phyloP scores from a whole-genome alignment of 2,113 vertebrate species.

The Saguinus midas region DNA sequence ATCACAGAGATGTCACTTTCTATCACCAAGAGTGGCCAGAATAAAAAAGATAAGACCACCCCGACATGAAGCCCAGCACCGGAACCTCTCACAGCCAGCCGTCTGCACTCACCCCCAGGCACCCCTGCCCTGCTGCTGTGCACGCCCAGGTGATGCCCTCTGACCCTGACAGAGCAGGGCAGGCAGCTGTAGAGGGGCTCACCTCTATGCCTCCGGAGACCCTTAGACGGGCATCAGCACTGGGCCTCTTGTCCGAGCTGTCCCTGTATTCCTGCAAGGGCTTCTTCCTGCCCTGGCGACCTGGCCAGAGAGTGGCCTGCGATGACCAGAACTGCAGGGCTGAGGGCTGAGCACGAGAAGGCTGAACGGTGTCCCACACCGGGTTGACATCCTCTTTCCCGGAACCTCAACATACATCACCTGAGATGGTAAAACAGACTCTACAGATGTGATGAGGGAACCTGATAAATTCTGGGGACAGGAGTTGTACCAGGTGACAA shows the following conservation, averaged over 20 bases:
- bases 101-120: background rate
- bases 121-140: background rate
- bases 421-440: background rate
- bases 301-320: background rate
- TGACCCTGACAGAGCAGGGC: background rate
- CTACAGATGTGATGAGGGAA: background rate
- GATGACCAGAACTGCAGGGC: no score
- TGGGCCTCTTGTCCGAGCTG: background rate
- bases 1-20: background rate
- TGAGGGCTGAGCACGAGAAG: background rate
- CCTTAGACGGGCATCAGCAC: no score
- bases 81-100: background rate
- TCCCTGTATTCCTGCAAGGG: background rate
- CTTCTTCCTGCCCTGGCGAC: background rate
- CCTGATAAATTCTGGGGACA: background rate
- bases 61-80: no score
- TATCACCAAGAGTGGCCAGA: accelerated
- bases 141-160: background rate
- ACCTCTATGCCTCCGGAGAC: background rate
- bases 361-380: no score
- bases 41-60: no score
- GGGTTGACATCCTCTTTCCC: background rate
- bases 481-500: background rate
- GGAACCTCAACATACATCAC: background rate
- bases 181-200: background rate